Evolutionary conservation across 23 tunicate species (phyloP).

Genomic region (Trididemnum miniatum): DNA sequence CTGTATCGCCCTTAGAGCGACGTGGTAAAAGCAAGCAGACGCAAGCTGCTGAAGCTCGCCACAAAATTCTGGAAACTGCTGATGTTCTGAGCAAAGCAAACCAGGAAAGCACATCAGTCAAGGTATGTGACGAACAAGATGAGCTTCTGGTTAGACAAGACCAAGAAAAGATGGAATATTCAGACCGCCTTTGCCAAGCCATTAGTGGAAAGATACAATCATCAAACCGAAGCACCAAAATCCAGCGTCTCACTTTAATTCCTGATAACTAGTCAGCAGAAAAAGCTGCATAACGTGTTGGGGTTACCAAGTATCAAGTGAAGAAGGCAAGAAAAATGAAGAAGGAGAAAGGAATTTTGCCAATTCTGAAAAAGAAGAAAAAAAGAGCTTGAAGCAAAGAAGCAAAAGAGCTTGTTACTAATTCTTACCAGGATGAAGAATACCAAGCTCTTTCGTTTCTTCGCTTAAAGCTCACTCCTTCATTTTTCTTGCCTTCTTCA

Average conservation of each 20-base stretch:
- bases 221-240: constrained; percentile 20
- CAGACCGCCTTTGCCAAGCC: constrained; percentile 26
- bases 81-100: constrained; percentile 12
- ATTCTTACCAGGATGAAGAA: too few relatives aligned
- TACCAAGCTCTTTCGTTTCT: too few relatives aligned
- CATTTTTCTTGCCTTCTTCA: too few relatives aligned
- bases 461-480: too few relatives aligned
- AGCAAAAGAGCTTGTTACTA: too few relatives aligned
- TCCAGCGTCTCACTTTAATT: constrained; percentile 26
- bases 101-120: too few relatives aligned
- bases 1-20: constrained; percentile 26
- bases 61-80: constrained; percentile 32
- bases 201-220: constrained; percentile 13
- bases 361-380: too few relatives aligned
- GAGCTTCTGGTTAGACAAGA: neutral
- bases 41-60: constrained; percentile 26
- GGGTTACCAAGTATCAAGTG: too few relatives aligned
- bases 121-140: constrained; percentile 16
- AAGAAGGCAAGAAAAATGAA: too few relatives aligned
- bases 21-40: constrained; percentile 31
- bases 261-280: constrained; percentile 33
- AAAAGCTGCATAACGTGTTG: constrained; percentile 32
- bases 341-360: too few relatives aligned
- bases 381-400: too few relatives aligned
- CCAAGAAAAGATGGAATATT: constrained; percentile 26